Conservation (phyloP, 2,113 vertebrate genomes). For the Gymnarchus niloticus region DNA sequence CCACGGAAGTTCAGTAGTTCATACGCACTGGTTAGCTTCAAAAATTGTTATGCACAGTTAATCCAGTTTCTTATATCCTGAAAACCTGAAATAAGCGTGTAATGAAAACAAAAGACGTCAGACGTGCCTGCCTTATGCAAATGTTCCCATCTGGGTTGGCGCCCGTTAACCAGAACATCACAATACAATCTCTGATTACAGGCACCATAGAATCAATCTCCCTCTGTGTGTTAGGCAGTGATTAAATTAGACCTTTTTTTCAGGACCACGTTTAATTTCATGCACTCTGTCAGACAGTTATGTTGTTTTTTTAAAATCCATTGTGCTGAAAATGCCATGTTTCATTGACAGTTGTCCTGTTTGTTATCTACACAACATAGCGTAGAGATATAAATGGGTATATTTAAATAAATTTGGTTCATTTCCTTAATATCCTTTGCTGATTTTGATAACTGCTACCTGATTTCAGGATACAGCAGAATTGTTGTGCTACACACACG, state of each 20-base stretch:
- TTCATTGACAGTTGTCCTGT: neutral
- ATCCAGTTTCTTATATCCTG: neutral
- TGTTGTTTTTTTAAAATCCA: neutral
- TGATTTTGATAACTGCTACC: neutral
- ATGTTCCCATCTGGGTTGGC: neutral
- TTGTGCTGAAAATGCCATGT: neutral
- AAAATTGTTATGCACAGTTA: no score
- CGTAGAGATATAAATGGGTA: no score
- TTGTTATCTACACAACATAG: neutral
- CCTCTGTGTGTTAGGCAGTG: neutral
- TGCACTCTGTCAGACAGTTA: neutral
- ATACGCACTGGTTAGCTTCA: conserved; percentile 30
- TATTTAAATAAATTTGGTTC: no score
- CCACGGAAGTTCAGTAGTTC: conserved; percentile 52
- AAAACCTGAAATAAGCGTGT: neutral
- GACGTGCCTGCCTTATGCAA: neutral
- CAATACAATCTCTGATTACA: neutral
- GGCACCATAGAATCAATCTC: neutral
- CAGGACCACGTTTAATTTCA: neutral
- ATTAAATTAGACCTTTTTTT: neutral
- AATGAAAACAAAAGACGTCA: neutral
- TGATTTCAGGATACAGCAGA: neutral
- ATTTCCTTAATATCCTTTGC: neutral
- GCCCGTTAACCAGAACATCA: neutral
- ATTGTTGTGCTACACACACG: neutral